Conservation (phyloP, 2,113 vertebrate species). For the Otocyon megalotis region DNA sequence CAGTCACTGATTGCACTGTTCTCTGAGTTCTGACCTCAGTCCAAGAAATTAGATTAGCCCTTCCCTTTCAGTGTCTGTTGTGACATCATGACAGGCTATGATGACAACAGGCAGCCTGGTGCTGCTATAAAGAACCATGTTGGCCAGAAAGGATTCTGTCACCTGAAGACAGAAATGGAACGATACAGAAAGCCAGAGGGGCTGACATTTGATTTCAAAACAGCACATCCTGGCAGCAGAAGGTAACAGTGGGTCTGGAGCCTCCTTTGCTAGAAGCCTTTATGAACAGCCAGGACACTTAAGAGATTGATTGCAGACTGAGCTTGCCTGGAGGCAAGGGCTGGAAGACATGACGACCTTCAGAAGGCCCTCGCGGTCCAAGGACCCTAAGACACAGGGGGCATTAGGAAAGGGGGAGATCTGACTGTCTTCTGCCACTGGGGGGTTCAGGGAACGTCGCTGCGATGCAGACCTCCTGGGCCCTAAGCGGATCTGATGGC, state of each 20-base stretch:
- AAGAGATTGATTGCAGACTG: not conserved
- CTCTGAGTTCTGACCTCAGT: slow-evolving; percentile 36
- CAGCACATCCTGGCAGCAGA: not conserved
- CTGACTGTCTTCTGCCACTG: not conserved
- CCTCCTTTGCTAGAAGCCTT: not conserved
- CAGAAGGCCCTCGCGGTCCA: not conserved
- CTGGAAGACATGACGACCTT: not conserved
- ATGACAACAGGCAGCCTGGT: slow-evolving; percentile 64
- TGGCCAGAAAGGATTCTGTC: slow-evolving; percentile 50
- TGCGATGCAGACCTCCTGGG: not conserved
- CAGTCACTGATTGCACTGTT: not conserved
- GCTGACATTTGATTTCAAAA: slow-evolving; percentile 12
- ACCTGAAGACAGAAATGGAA: not conserved
- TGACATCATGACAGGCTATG: slow-evolving; percentile 62
- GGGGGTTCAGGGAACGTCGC: not conserved
- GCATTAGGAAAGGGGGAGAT: not conserved
- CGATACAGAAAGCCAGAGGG: not conserved
- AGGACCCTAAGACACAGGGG: not conserved
- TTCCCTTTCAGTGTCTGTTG: slow-evolving; percentile 37
- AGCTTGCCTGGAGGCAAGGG: not conserved
- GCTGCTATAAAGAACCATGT: slow-evolving; percentile 4
- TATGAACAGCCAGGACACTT: not conserved
- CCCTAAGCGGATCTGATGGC: slow-evolving; percentile 23
- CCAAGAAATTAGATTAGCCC: slow-evolving; percentile 58
- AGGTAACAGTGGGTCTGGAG: not conserved